phyloP scores from a whole-genome alignment of 2,797 vertebrate species.

The Schizopygopsis malacanthus region DNA sequence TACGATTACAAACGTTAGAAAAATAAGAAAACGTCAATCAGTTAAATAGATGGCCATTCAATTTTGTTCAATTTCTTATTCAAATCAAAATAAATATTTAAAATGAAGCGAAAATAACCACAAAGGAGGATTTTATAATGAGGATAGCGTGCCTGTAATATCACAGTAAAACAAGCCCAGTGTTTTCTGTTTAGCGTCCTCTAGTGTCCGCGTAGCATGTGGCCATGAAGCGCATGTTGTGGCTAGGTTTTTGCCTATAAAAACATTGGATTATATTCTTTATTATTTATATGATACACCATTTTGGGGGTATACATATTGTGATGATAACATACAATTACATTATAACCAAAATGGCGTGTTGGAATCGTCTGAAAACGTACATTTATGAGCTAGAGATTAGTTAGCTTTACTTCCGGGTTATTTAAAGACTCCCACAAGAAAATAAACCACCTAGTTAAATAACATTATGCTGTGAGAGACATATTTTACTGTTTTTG shows the following conservation, averaged over 20 bases:
- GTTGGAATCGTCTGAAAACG: neutral
- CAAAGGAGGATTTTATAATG: neutral
- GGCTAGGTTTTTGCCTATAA: neutral
- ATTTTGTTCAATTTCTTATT: neutral
- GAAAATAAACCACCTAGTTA: neutral
- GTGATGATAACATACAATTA: neutral
- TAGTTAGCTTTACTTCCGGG: slow-evolving; percentile 31
- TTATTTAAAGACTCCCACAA: neutral
- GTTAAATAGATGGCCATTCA: neutral
- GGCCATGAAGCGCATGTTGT: neutral
- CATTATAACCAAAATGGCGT: neutral
- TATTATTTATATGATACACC: neutral
- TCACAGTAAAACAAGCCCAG: neutral
- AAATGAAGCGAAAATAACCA: neutral
- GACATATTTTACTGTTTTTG: neutral
- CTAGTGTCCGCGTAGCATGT: neutral
- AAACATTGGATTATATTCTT: neutral
- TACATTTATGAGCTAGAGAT: neutral
- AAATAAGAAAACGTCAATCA: neutral
- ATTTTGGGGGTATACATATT: neutral
- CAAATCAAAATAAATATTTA: neutral
- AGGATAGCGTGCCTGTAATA: neutral
- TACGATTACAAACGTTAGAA: neutral
- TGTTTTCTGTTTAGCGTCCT: neutral
- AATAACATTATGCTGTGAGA: neutral